phyloP scores from a whole-genome alignment of 1,140 invertebrate genomes.

The Diachasmimorpha longicaudata region DNA sequence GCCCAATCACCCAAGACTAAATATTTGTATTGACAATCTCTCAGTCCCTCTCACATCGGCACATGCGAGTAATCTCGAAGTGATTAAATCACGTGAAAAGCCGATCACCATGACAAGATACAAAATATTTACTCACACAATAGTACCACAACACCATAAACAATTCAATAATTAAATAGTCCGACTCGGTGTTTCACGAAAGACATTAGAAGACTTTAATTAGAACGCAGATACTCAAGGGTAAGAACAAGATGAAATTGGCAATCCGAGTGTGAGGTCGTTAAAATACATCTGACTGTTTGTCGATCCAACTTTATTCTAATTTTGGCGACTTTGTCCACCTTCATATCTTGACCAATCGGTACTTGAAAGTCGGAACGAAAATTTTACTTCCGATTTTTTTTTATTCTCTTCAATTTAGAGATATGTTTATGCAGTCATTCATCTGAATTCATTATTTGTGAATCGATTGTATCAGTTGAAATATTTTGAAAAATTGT shows the following conservation, averaged over 20 bases:
- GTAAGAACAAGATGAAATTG: slow-evolving; percentile 38
- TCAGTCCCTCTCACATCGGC: too few relatives aligned
- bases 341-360: slow-evolving; percentile 15
- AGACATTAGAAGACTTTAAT: slow-evolving; percentile 37
- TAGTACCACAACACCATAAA: neutral
- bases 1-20: too few relatives aligned
- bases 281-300: slow-evolving; percentile 18
- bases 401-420: too few relatives aligned
- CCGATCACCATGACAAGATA: too few relatives aligned
- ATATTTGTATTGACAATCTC: too few relatives aligned
- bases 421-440: too few relatives aligned
- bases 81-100: too few relatives aligned
- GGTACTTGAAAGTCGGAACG: neutral
- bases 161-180: neutral
- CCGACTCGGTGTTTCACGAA: slow-evolving; percentile 11
- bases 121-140: too few relatives aligned
- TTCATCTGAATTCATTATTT: too few relatives aligned
- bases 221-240: slow-evolving; percentile 36
- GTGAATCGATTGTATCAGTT: too few relatives aligned
- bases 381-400: slow-evolving; percentile 13
- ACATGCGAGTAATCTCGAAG: too few relatives aligned
- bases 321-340: slow-evolving; percentile 24
- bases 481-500: too few relatives aligned
- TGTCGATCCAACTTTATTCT: slow-evolving; percentile 23
- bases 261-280: slow-evolving; percentile 3